Base-by-base conservation (phyloP, 2,888 invertebrate species). In the Actias luna region DNA sequence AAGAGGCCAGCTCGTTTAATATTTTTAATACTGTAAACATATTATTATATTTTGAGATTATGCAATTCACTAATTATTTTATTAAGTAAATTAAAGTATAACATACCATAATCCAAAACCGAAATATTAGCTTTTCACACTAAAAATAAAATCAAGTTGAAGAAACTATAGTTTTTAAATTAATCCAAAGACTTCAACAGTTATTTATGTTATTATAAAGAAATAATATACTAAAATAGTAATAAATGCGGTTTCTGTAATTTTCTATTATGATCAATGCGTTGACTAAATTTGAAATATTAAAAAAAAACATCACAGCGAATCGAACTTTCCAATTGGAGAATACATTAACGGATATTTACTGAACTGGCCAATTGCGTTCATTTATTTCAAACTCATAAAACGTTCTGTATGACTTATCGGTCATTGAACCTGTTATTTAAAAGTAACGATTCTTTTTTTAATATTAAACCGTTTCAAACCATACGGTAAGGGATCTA, bases 61-160 rank as follows among this genome's bases (percentile, higher is more conserved):
- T 66, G 63, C 61, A n/a, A 68, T 64, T 65, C 58, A 65, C 62
- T 25, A 46, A 42, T 22, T 46, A 10, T 46, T 25, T 46, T 46
- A 22, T 22, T 46, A 22, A 10, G 8, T 64, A 67, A 71, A 61
- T 61, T 39, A 58, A 57, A 58, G 63, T 64, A 69, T 60, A 63
- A 76, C 75, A 80, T 79, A 86, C 84, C 85, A 85, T 74, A 80
- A 74, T 83, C 85, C 87, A 87, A 87, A 80, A 86, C 84, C 85
- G 74, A 82, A 78, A 78, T 77, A 77, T 72, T 69, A 64, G 65
- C 59, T 63, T 57, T 39, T 68, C 68, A 67, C 58, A 63, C 63
- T 33, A 33, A 7, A n/a, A n/a, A n/a, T n/a, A 39, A 7, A 46
- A 10, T 22, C 18, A 18, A 5, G 7, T 5, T 25, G n/a, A 42